Conservation (phyloP, 2,113 vertebrate species). For the Cyprinodon brontotheroides region DNA sequence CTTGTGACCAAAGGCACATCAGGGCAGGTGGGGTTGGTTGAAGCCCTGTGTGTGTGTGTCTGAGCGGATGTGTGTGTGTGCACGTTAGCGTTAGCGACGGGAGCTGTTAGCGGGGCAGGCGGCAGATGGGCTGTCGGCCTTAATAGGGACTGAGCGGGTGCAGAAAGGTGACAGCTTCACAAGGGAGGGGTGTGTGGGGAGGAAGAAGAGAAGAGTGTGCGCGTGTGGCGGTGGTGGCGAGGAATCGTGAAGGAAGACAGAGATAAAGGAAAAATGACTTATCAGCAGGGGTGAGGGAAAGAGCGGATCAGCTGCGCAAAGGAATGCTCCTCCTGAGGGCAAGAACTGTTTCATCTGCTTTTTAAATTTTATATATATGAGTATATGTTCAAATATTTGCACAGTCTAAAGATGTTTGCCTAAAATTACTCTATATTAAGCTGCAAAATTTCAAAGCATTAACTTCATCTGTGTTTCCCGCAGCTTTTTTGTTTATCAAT, state of each 20-base stretch:
- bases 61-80: constrained; percentile 62
- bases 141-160: constrained; percentile 79
- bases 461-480: neutral
- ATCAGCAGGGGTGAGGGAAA: constrained; percentile 58
- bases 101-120: constrained; percentile 77
- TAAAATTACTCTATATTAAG: neutral
- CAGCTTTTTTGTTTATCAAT: neutral
- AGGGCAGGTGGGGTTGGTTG: constrained; percentile 57
- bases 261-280: constrained; percentile 68
- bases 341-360: constrained; percentile 7
- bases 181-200: constrained; percentile 50
- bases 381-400: neutral
- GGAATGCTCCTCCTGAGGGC: constrained; percentile 22
- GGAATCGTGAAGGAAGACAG: constrained; percentile 39
- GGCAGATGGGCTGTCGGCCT: constrained; percentile 85
- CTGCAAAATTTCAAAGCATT: neutral
- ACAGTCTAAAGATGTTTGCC: neutral
- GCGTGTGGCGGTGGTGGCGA: constrained; percentile 13
- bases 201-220: constrained; percentile 41
- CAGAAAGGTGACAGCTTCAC: constrained; percentile 74
- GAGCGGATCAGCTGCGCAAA: constrained; percentile 34
- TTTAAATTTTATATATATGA: constrained; percentile 5
- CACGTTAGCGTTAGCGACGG: constrained; percentile 72
- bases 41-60: constrained; percentile 57
- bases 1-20: constrained; percentile 22